Evolutionary conservation across 2,113 vertebrate species (phyloP).

Genomic region (Ammodytes dubius): DNA sequence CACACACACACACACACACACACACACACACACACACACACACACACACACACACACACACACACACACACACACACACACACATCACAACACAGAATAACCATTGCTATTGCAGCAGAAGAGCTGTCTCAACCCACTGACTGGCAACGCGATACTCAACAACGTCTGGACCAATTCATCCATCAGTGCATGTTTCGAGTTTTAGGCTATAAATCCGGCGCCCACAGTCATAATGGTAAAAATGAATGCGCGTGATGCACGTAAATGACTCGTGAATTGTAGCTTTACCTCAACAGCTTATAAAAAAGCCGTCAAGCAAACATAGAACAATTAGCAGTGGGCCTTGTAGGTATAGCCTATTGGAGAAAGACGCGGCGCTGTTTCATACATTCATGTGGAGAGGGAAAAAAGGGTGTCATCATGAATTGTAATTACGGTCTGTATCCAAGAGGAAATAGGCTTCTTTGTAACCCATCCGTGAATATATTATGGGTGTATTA

Average conservation of each 20-base stretch:
- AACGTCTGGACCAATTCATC: slow-evolving; percentile 44
- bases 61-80: not conserved
- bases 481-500: not conserved
- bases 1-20: not conserved
- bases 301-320: slow-evolving; percentile 22
- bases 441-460: slow-evolving; percentile 52
- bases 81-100: not conserved
- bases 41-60: not conserved
- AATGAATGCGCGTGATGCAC: slow-evolving; percentile 71
- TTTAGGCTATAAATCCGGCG: slow-evolving; percentile 18
- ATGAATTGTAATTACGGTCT: slow-evolving; percentile 65
- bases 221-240: slow-evolving; percentile 50
- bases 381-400: slow-evolving; percentile 35
- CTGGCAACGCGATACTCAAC: slow-evolving; percentile 38
- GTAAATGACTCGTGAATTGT: slow-evolving; percentile 63
- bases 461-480: slow-evolving; percentile 16
- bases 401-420: slow-evolving; percentile 64
- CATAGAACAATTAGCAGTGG: slow-evolving; percentile 6
- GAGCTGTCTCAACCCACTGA: not conserved
- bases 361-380: slow-evolving; percentile 48
- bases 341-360: slow-evolving; percentile 1
- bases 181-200: slow-evolving; percentile 55
- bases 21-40: not conserved
- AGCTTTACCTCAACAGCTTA: slow-evolving; percentile 14
- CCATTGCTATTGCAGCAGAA: slow-evolving; percentile 14